These are phyloP conservation scores for Frieseomelitta varia DNA, from an alignment of 1,140 invertebrate species.

Conservation along the genomic window DNA sequence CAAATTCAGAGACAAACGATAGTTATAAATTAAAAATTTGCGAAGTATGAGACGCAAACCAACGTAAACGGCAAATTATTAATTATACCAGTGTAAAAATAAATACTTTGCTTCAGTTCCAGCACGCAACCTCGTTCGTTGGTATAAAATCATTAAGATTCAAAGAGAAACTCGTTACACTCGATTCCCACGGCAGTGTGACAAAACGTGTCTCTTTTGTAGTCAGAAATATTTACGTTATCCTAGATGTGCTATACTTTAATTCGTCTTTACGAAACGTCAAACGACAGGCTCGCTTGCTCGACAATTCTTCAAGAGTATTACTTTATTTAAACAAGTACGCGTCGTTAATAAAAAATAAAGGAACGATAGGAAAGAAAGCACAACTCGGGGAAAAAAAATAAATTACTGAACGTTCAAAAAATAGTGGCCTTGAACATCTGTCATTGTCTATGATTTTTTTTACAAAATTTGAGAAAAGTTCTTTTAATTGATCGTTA, in stretches of 20 bases:
- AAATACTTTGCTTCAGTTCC: neutral
- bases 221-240: constrained; percentile 39
- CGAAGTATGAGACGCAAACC: neutral
- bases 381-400: neutral
- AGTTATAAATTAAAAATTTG: neutral
- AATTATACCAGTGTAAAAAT: neutral
- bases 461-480: no score
- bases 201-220: neutral
- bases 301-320: constrained; percentile 67
- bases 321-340: constrained; percentile 69
- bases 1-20: neutral
- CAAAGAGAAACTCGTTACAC: no score
- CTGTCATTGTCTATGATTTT: no score
- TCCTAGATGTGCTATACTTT: constrained; percentile 52
- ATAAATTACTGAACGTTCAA: neutral
- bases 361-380: neutral
- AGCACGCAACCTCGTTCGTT: neutral
- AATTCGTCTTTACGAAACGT: constrained; percentile 24
- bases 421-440: neutral
- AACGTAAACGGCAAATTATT: neutral
- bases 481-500: no score
- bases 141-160: neutral
- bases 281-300: constrained; percentile 24
- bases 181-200: neutral
- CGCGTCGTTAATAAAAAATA: neutral